Base-by-base conservation (phyloP, 2,888 invertebrate species). In the Osmoderma eremita region DNA sequence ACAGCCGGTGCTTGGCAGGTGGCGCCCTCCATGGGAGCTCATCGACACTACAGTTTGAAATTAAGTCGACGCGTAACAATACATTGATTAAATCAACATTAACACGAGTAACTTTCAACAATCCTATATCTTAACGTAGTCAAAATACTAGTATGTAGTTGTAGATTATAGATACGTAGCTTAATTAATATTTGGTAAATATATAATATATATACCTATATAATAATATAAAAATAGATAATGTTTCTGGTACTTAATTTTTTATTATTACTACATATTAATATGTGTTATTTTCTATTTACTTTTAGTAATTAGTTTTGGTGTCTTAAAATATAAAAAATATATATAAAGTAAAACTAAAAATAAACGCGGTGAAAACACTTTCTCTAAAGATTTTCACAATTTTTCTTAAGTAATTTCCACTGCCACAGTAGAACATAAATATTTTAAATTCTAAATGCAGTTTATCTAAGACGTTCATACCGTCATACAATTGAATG, bases 351-450 rank as follows among this genome's bases (percentile, higher is more conserved):
- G 12, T 38, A 18, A 61, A 17, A 61, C 15, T 22, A 56, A 38
- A n/a, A 30, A 48, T 67, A 45, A 30, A 45, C 22, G 58, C 58
- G 45, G 45, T 18, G 39, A 38, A 62, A 61, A 51, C 50, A 38
- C 18, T 54, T 49, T 58, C 53, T 65, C 56, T 54, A 38, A 38
- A 17, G 48, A 22, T 45, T 56, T 65, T 58, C 56, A 41, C 58
- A 13, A 20, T 20, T 49, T 49, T 58, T 58, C 72, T 72, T 66
- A 71, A 77, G 75, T 77, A 75, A 77, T 77, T 79, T 79, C 78
- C 80, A 80, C 80, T 80, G 80, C 80, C 80, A 80, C 74, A 74
- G 75, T 79, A 71, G 71, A 68, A 48, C 48, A 45, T 70, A 69
- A 69, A 64, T 30, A 30, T 69, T 69, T 42, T 38, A 53, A 51